These are phyloP conservation scores for Icerya purchasi DNA, from an alignment of 2,888 invertebrate genomes.

Conservation along the genomic window DNA sequence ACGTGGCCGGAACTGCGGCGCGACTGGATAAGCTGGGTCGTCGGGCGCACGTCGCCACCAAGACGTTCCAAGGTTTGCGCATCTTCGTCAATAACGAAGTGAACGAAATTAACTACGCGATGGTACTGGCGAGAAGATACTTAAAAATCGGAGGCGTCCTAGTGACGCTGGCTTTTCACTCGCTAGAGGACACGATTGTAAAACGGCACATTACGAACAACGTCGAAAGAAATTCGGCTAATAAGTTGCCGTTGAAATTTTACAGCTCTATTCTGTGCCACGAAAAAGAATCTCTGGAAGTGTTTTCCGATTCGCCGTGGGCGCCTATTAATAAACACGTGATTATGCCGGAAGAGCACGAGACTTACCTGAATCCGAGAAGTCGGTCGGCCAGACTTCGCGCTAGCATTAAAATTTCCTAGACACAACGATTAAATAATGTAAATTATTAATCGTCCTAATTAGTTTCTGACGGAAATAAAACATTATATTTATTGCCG, in stretches of 20 bases:
- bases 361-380: slow-evolving; percentile 57
- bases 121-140: slow-evolving; percentile 51
- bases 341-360: slow-evolving; percentile 44
- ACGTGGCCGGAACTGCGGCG: slow-evolving; percentile 34
- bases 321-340: slow-evolving; percentile 59
- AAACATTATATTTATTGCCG: too few relatives aligned
- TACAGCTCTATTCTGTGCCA: slow-evolving; percentile 37
- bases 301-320: slow-evolving; percentile 48
- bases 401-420: slow-evolving; percentile 46
- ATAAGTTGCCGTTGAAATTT: slow-evolving; percentile 48
- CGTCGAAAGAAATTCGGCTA: slow-evolving; percentile 45
- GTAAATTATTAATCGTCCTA: too few relatives aligned
- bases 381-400: slow-evolving; percentile 74
- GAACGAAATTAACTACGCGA: slow-evolving; percentile 78
- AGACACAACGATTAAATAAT: neutral
- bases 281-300: slow-evolving; percentile 31
- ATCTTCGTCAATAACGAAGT: slow-evolving; percentile 93
- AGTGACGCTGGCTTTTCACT: slow-evolving; percentile 73
- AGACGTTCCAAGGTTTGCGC: slow-evolving; percentile 77
- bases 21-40: slow-evolving; percentile 51
- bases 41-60: slow-evolving; percentile 62
- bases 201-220: slow-evolving; percentile 71
- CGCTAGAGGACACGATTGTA: slow-evolving; percentile 78
- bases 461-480: too few relatives aligned
- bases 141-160: slow-evolving; percentile 57